Evolutionary conservation across 1,140 invertebrate species (phyloP), one percentile per base, ranked within the genome.

Genomic region (Harpegnathos saltator): DNA sequence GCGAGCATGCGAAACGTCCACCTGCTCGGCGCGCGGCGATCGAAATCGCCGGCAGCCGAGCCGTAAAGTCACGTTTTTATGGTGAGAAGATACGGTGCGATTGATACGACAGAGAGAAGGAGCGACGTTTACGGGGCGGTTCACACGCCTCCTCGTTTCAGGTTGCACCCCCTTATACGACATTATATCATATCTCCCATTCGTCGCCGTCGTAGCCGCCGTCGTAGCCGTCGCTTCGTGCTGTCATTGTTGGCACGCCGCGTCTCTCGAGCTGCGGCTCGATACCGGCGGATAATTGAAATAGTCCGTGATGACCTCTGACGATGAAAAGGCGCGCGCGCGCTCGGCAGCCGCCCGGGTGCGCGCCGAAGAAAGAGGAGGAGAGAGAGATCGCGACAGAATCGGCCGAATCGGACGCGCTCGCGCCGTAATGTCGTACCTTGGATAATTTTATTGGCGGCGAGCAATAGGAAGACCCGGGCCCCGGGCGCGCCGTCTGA

Each of bases 361-460:
- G n/a, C n/a, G n/a, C n/a, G n/a, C n/a, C n/a, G n/a, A n/a, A n/a
- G n/a, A n/a, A n/a, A n/a, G n/a, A n/a, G n/a, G n/a, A n/a, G n/a
- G n/a, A n/a, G n/a, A 14, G 19, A 52, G 44, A 29, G 29, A 33
- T 44, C 24, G 24, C 14, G 56, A n/a, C 52, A 15, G 52, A n/a
- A 15, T 15, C 52, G 54, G 54, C 22, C 68, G 66, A 15, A 68
- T 85, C 75, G 54, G 59, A 59, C 65, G 63, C 48, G 50, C 3
- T 44, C 72, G 82, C 73, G 84, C 87, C 80, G 69, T 92, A 92
- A 93, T 91, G 89, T 88, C 82, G 29, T 92, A 93, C 91, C 93
- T 92, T 92, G 91, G 81, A 93, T 93, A 93, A 93, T 93, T 92
- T 92, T 91, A 93, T 92, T 91, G 88, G 78, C 78, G 59, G 33